phyloP scores from a whole-genome alignment of 2,888 invertebrate genomes.

The Drosophila austrosaltans region DNA sequence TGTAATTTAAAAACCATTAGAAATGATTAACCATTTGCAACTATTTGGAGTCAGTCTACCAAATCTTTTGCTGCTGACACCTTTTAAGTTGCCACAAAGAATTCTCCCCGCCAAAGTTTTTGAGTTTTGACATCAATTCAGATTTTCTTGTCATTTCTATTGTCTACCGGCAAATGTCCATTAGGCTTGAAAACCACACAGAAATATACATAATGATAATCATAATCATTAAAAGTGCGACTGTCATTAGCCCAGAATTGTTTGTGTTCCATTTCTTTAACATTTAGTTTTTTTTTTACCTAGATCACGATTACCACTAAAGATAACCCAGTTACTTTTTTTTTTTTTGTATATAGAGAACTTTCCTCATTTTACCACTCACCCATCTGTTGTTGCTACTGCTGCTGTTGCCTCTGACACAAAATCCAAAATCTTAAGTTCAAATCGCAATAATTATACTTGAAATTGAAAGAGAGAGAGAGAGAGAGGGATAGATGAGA shows the following conservation, averaged over 20 bases:
- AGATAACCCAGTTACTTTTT: slow-evolving; percentile 60
- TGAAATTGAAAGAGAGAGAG: slow-evolving; percentile 13
- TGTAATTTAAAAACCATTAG: slow-evolving; percentile 6
- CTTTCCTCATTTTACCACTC: slow-evolving; percentile 32
- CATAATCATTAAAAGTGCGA: slow-evolving; percentile 65
- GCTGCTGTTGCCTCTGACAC: slow-evolving; percentile 53
- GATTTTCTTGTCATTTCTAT: slow-evolving; percentile 1
- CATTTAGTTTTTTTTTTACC: slow-evolving; percentile 29
- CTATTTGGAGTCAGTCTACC: slow-evolving; percentile 3
- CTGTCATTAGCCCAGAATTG: slow-evolving; percentile 66
- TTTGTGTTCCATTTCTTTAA: slow-evolving; percentile 36
- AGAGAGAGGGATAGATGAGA: not conserved
- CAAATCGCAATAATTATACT: slow-evolving; percentile 64
- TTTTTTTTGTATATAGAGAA: slow-evolving; percentile 26
- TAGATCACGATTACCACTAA: slow-evolving; percentile 57
- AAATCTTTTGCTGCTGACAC: slow-evolving; percentile 3
- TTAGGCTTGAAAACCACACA: slow-evolving; percentile 41
- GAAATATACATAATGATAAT: slow-evolving; percentile 65
- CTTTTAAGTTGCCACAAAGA: slow-evolving; percentile 13
- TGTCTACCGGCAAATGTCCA: slow-evolving; percentile 42
- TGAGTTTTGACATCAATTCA: slow-evolving; percentile 38
- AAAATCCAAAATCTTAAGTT: slow-evolving; percentile 48
- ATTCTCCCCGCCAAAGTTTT: slow-evolving; percentile 18
- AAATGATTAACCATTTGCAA: not conserved
- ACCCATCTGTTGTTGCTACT: slow-evolving; percentile 19